Evolutionary conservation across 2,797 vertebrate genomes (phyloP).

Genomic region (Halcyon badia): DNA sequence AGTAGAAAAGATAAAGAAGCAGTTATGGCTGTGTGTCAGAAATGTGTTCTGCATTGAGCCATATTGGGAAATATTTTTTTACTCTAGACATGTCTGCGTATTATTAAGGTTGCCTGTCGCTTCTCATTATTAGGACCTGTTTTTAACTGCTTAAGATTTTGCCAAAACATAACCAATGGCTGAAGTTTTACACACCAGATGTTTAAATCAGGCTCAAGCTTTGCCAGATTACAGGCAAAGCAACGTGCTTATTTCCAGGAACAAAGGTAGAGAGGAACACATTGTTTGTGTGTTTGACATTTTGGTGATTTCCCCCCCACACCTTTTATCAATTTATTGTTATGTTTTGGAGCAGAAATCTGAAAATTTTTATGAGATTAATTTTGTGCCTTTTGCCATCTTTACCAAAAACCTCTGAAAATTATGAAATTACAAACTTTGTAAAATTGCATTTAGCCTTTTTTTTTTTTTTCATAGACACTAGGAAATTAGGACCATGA

Average conservation of each 20-base stretch:
- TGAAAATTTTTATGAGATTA: not conserved
- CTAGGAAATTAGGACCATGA: not conserved
- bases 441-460: not conserved
- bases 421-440: not conserved
- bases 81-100: not conserved
- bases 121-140: not conserved
- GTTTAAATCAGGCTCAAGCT: not conserved
- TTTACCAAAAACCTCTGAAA: not conserved
- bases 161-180: not conserved
- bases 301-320: not conserved
- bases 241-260: not conserved
- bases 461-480: not conserved
- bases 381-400: not conserved
- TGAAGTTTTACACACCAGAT: not conserved
- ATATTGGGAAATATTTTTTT: not conserved
- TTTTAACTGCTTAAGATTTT: slow-evolving; percentile 3
- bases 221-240: not conserved
- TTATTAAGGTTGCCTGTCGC: not conserved
- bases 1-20: slow-evolving; percentile 30
- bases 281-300: not conserved
- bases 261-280: not conserved
- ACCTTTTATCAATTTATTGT: not conserved
- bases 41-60: not conserved
- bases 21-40: not conserved
- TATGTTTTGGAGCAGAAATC: not conserved